phyloP scores from a whole-genome alignment of 2,888 invertebrate species.

The Protodeltote pygarga region DNA sequence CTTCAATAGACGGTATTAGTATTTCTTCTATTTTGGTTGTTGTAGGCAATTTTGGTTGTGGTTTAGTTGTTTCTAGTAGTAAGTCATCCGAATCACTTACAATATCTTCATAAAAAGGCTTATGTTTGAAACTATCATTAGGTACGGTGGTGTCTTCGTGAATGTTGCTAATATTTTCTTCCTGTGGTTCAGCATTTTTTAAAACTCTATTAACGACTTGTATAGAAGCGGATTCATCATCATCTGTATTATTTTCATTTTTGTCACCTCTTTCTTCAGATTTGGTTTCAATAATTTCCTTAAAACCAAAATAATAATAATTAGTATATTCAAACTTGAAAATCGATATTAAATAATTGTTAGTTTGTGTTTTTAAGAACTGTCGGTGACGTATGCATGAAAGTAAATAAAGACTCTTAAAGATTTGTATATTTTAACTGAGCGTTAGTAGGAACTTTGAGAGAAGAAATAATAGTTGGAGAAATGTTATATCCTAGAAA shows the following conservation, averaged over 20 bases:
- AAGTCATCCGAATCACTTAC: conserved; percentile 18
- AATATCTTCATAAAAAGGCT: conserved; percentile 23
- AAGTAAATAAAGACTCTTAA: no score
- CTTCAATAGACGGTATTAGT: not conserved
- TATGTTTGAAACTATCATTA: conserved; percentile 4
- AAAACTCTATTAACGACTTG: conserved; percentile 14
- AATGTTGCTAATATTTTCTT: not conserved
- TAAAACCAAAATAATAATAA: conserved; percentile 1
- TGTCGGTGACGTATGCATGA: no score
- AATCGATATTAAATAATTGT: no score
- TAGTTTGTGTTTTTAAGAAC: no score
- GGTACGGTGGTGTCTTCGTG: not conserved
- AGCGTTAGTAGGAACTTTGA: no score
- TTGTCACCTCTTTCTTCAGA: conserved; percentile 2
- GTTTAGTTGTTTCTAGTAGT: not conserved
- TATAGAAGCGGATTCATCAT: conserved; percentile 29
- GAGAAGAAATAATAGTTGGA: no score
- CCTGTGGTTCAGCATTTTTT: not conserved
- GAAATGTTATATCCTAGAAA: no score
- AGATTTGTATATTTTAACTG: no score
- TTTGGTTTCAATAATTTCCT: conserved; percentile 5
- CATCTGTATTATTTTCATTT: conserved; percentile 4
- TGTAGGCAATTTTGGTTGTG: no score
- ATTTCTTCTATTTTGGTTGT: conserved; percentile 1
- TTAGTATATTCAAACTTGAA: no score